Evolutionary conservation across 2,888 invertebrate genomes (phyloP), one percentile per base, ranked within the genome.

Genomic region (Yponomeuta malinellus): DNA sequence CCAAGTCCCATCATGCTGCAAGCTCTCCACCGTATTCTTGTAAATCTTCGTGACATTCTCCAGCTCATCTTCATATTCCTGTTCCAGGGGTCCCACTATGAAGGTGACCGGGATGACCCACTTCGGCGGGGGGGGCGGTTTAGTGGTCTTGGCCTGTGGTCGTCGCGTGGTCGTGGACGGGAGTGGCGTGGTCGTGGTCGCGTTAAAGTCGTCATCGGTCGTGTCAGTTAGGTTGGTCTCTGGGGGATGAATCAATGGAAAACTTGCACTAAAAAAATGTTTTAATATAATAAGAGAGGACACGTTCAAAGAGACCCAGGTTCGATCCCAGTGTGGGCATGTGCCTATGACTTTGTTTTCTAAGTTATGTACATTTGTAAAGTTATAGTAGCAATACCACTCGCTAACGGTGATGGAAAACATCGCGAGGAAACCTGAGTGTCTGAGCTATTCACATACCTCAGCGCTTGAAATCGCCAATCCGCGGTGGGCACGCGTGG

Each of bases 31-130:
- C 0, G 78, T 76, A 68, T 90, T 89, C 72, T 77, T 84, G 83
- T 82, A 84, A 0, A 82, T 71, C 10, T 76, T 82, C 0, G 87
- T 85, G 0, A 83, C 74, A 63, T 90, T 90, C 1, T 86, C 85
- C n/a, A 79, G 84, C 5, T 85, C 92, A 63, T 93, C 92, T 63
- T 93, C 86, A 0, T 87, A 84, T 70, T 93, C 90, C 67, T 93
- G 90, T 6, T 94, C 93, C 0, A 87, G 70, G 0, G 94, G 94
- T 70, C 95, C 95, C 4, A 95, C 95, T 72, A 94, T 94, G 83
- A 95, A 97, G 4, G 95, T 96, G 70, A 97, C 92, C 0, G 97
- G 97, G 73, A 97, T 94, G 75, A 95, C 95, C 97, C 97, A 97
- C 76, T 94, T 95, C 33, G 87, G 85, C 0, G 80, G 74, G 0